phyloP scores from a whole-genome alignment of 2,113 vertebrate genomes.

The Cyprinodon variegatus region DNA sequence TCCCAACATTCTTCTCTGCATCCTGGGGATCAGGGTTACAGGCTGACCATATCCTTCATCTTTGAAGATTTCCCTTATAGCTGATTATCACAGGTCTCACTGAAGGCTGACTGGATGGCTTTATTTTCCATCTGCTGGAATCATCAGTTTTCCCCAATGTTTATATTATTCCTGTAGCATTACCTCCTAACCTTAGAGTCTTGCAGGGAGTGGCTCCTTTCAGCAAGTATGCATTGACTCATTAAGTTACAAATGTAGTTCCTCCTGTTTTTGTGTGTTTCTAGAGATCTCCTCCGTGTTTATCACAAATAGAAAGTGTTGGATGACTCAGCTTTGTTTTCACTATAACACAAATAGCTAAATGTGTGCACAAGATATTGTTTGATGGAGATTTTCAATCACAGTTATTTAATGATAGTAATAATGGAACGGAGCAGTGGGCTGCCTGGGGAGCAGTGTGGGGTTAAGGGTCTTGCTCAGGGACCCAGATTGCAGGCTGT shows the following conservation, averaged over 20 bases:
- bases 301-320: background rate
- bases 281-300: background rate
- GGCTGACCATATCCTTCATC: background rate
- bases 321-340: background rate
- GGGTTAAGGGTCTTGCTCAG: no score
- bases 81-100: background rate
- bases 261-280: background rate
- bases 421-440: no score
- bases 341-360: background rate
- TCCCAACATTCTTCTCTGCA: constrained; percentile 70
- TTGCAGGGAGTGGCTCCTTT: background rate
- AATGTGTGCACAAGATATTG: background rate
- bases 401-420: no score
- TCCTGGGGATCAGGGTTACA: constrained; percentile 69
- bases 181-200: background rate
- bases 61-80: constrained; percentile 14
- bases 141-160: background rate
- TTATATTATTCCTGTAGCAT: background rate
- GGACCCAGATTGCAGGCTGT: no score
- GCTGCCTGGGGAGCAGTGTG: no score
- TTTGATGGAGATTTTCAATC: background rate
- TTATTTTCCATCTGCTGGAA: background rate
- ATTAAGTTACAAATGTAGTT: background rate
- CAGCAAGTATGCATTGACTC: no score
- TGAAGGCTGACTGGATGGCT: background rate